Evolutionary conservation across 2,797 vertebrate species (phyloP), one percentile per base, ranked within the genome.

Genomic region (Knipowitschia caucasica): DNA sequence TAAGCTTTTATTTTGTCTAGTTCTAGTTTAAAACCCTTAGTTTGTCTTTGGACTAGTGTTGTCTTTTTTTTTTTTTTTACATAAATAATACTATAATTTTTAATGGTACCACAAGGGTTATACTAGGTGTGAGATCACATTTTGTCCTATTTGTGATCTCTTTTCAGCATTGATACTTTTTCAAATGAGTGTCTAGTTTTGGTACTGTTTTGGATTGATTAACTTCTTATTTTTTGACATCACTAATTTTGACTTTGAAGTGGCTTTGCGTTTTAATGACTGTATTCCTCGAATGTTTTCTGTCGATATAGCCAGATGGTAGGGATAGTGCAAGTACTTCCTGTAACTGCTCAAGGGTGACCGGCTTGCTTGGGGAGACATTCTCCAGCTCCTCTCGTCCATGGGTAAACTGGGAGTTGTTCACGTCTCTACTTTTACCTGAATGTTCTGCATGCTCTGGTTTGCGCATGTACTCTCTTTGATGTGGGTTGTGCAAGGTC

Each of bases 261-360:
- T 29, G 24, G 3, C 43, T 73, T 52, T 24, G 70, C 65, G 72
- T 64, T 53, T 49, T 40, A 50, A 55, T 61, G 21, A 35, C n/a
- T 3, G 5, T 52, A 33, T 30, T 55, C 57, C 46, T 62, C 56
- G 50, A 44, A 31, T 67, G 68, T 63, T 61, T 50, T 21, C 56
- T 15, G 27, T 50, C 31, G 38, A 75, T 47, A 40, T 58, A 24
- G 46, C 69, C 82, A 84, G 77, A 82, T 79, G 76, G 71, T 44
- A 36, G 31, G 68, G 59, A 57, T 63, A 61, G 21, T 17, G 25
- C 62, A 53, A 52, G 35, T 45, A n/a, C 73, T 71, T 75, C 68
- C 71, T 71, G 64, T 53, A 45, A 53, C 45, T 59, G 49, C 53
- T 78, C 62, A 77, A 53, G 70, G 66, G 59, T 82, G 81, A 81